These are phyloP conservation scores for Sipha flava DNA, from an alignment of 1,140 invertebrate genomes.

Conservation along the genomic window DNA sequence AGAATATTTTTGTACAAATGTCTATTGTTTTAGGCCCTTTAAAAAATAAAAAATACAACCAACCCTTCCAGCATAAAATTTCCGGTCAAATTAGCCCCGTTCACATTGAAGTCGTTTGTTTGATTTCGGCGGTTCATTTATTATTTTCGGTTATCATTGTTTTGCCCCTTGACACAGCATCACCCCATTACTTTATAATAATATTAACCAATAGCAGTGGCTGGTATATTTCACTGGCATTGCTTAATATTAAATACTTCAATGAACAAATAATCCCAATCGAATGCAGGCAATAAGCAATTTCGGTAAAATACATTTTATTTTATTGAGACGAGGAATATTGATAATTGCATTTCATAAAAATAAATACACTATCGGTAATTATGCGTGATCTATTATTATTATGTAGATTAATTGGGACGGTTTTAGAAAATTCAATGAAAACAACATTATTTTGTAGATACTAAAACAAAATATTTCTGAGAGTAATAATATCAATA, in stretches of 20 bases:
- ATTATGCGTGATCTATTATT: not conserved
- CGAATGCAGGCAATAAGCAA: not conserved
- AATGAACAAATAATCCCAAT: not conserved
- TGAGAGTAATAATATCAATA: not conserved
- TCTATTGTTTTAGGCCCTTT: slow-evolving; percentile 17
- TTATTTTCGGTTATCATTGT: slow-evolving; percentile 16
- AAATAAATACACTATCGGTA: not conserved
- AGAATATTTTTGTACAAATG: not conserved
- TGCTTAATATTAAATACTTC: not conserved
- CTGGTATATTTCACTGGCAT: not conserved
- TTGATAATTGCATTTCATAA: not conserved
- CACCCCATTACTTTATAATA: not conserved
- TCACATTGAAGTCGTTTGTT: not conserved
- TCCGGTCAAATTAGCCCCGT: slow-evolving; percentile 29
- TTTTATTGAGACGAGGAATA: not conserved
- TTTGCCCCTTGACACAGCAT: slow-evolving; percentile 14
- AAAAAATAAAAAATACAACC: not conserved
- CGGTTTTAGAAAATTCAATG: not conserved
- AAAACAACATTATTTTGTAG: not conserved
- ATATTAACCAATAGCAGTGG: not conserved
- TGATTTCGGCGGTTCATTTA: slow-evolving; percentile 11
- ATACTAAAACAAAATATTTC: not conserved
- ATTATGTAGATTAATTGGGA: too few relatives aligned
- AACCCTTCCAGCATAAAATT: not conserved
- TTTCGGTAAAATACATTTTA: not conserved